A percentile compares a stretch with the other conserved stretches of the same genome.
Evolutionary conservation across 2,113 vertebrate species (phyloP).

Genomic region (Chroicocephalus ridibundus): DNA sequence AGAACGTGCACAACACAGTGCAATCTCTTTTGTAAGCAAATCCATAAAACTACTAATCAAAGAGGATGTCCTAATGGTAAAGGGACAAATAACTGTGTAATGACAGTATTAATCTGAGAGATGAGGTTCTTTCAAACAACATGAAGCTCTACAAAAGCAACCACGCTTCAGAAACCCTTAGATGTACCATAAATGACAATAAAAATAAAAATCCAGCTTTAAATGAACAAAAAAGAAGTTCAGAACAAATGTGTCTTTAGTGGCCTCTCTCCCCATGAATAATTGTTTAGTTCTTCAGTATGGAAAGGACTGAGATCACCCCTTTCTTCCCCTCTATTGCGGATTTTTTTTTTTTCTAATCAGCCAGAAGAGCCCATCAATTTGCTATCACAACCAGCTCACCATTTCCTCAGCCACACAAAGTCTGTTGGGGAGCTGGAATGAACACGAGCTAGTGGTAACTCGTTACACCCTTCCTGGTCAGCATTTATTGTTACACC

Average conservation of each 20-base stretch:
- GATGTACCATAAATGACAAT: background rate
- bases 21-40: background rate
- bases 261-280: background rate
- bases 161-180: background rate
- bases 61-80: background rate
- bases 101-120: background rate
- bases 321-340: background rate
- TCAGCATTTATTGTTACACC: conserved; percentile 51
- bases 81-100: background rate
- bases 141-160: background rate
- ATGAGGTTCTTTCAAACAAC: background rate
- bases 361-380: background rate
- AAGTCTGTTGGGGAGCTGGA: background rate
- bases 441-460: background rate
- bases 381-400: conserved; percentile 29
- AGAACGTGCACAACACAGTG: background rate
- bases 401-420: conserved; percentile 42
- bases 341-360: background rate
- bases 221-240: background rate
- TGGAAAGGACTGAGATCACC: background rate
- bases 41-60: background rate
- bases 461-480: background rate
- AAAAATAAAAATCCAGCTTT: background rate
- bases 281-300: background rate
- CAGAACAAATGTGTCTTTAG: background rate